Percentiles rank a stretch among this genome's conserved stretches.
Evolutionary conservation across 1,140 invertebrate species (phyloP).

Genomic region (Paraescarpia echinospica): DNA sequence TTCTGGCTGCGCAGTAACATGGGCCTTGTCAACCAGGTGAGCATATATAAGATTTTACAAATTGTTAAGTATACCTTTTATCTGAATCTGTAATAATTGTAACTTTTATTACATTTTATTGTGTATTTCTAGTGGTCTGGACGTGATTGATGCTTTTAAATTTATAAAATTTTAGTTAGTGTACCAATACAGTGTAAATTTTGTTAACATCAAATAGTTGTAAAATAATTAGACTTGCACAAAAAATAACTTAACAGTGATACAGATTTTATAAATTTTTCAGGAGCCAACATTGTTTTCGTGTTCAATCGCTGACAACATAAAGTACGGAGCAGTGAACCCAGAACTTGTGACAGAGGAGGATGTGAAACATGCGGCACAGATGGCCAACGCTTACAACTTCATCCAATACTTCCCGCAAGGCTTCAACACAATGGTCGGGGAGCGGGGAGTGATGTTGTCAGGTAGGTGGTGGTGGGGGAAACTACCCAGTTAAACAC

Average conservation of each 20-base stretch:
- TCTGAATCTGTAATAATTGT: too few relatives aligned
- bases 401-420: conserved; percentile 60
- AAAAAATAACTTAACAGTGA: too few relatives aligned
- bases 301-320: conserved; percentile 58
- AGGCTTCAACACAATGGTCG: conserved; percentile 60
- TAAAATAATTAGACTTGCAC: not conserved
- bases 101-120: too few relatives aligned
- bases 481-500: not conserved
- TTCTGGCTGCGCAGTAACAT: conserved; percentile 55
- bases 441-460: conserved; percentile 60
- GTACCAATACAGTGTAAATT: too few relatives aligned
- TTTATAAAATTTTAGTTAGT: too few relatives aligned
- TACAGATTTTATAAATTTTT: not conserved
- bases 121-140: too few relatives aligned
- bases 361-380: conserved; percentile 53
- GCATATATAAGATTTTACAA: not conserved
- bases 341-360: conserved; percentile 46
- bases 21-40: conserved; percentile 57
- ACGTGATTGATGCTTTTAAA: too few relatives aligned
- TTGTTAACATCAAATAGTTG: too few relatives aligned
- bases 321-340: conserved; percentile 58
- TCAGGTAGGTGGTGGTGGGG: conserved; percentile 39
- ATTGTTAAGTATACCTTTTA: too few relatives aligned
- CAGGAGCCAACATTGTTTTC: conserved; percentile 62
- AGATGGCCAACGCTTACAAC: conserved; percentile 57